Conservation (phyloP, 2,113 vertebrate genomes). For the Ochotona curzoniae region DNA sequence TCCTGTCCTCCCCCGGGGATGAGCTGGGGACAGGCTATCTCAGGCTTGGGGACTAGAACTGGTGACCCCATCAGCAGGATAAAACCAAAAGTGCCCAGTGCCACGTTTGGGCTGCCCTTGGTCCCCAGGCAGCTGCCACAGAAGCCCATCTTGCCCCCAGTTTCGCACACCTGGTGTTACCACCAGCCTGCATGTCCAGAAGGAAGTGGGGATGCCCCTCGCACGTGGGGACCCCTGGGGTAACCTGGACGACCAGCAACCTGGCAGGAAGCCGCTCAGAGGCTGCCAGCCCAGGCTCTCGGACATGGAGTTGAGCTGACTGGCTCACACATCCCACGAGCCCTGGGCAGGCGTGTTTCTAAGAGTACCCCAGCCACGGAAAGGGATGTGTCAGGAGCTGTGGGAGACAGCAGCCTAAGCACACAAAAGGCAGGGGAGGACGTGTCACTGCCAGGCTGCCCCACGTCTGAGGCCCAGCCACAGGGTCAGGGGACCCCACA, state of each 20-base stretch:
- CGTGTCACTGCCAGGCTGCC: accelerated
- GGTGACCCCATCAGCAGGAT: no score
- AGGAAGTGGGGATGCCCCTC: accelerated
- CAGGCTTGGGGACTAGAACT: no score
- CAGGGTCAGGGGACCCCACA: no score
- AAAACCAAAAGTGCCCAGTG: no score
- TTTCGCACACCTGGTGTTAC: background rate
- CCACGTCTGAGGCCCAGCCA: accelerated
- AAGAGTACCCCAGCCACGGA: accelerated
- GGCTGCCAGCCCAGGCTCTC: background rate
- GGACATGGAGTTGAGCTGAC: accelerated
- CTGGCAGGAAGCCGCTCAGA: accelerated
- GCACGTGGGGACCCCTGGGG: accelerated
- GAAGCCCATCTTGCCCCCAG: no score
- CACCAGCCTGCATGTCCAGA: accelerated
- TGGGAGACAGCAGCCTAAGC: background rate
- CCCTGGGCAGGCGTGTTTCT: background rate
- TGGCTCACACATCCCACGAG: accelerated
- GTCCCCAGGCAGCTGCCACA: no score
- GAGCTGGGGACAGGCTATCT: no score
- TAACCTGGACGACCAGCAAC: no score
- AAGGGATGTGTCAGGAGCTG: background rate
- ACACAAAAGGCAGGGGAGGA: background rate
- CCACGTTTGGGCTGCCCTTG: no score
- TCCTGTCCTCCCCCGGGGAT: no score